Conservation (phyloP, 2,888 invertebrate genomes). For the Colletes collaris region DNA sequence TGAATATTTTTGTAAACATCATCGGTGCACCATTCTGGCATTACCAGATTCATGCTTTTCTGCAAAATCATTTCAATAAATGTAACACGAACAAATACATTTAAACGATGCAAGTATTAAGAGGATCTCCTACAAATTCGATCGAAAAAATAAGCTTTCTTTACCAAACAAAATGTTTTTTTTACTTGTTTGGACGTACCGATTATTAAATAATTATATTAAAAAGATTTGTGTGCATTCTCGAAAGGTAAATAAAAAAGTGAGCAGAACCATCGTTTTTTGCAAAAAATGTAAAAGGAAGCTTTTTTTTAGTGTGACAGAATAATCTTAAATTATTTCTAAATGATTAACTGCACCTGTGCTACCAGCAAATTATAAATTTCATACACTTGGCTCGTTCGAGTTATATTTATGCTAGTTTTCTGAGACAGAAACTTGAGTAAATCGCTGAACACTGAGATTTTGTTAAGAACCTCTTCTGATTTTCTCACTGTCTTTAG, state of each 20-base stretch:
- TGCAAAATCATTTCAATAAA: slow-evolving; percentile 32
- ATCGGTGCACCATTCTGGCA: slow-evolving; percentile 69
- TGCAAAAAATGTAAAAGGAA: too few species aligned
- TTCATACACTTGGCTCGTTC: slow-evolving; percentile 37
- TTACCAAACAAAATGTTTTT: too few species aligned
- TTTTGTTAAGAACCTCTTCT: slow-evolving; percentile 34
- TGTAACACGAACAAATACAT: too few species aligned
- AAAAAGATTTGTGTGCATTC: too few species aligned
- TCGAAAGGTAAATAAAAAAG: too few species aligned
- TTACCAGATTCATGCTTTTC: slow-evolving; percentile 55
- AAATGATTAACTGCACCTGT: slow-evolving; percentile 58
- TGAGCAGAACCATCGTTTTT: too few species aligned
- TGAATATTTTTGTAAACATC: slow-evolving; percentile 51
- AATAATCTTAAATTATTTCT: background rate
- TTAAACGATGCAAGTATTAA: too few species aligned
- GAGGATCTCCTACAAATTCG: too few species aligned
- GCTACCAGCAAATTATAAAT: slow-evolving; percentile 51
- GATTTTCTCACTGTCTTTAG: slow-evolving; percentile 35
- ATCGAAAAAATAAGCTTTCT: too few species aligned
- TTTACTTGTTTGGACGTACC: too few species aligned
- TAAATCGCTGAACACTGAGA: slow-evolving; percentile 34
- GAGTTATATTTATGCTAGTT: slow-evolving; percentile 50
- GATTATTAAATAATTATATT: too few species aligned
- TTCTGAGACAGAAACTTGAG: slow-evolving; percentile 49
- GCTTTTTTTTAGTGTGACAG: background rate